These are phyloP conservation scores for Clepsis dumicolana DNA, from an alignment of 2,888 invertebrate species.

Conservation along the genomic window DNA sequence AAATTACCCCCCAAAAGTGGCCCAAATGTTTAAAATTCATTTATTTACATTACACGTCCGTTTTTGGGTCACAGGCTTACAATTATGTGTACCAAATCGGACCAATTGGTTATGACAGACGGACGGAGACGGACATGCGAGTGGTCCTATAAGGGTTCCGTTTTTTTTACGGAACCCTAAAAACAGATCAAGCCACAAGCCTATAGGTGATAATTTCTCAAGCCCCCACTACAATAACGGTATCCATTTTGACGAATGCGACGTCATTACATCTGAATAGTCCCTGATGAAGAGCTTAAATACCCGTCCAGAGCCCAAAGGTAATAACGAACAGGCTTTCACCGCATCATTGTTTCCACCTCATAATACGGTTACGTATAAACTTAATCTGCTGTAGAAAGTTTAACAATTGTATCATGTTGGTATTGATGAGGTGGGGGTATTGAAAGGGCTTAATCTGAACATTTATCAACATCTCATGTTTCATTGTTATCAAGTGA, in stretches of 20 bases:
- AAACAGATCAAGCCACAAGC: constrained; percentile 24
- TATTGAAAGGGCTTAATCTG: constrained; percentile 36
- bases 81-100: too few relatives aligned
- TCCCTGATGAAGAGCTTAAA: constrained; percentile 56
- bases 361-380: constrained; percentile 69
- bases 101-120: too few relatives aligned
- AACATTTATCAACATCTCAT: constrained; percentile 41
- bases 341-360: constrained; percentile 67
- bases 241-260: constrained; percentile 53
- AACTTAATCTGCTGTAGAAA: constrained; percentile 70
- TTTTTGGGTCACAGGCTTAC: too few relatives aligned
- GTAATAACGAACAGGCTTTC: constrained; percentile 65
- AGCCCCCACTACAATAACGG: constrained; percentile 29
- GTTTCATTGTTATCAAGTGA: constrained; percentile 33
- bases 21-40: too few relatives aligned
- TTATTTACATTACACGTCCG: too few relatives aligned
- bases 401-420: constrained; percentile 65
- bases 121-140: too few relatives aligned
- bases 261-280: constrained; percentile 56
- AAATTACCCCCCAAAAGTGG: too few relatives aligned
- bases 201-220: constrained; percentile 38
- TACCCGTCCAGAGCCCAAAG: constrained; percentile 53
- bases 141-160: too few relatives aligned
- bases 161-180: too few relatives aligned
- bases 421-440: constrained; percentile 39